Evolutionary conservation across 1,140 invertebrate species (phyloP).

Genomic region (Fragariocoptes setiger): DNA sequence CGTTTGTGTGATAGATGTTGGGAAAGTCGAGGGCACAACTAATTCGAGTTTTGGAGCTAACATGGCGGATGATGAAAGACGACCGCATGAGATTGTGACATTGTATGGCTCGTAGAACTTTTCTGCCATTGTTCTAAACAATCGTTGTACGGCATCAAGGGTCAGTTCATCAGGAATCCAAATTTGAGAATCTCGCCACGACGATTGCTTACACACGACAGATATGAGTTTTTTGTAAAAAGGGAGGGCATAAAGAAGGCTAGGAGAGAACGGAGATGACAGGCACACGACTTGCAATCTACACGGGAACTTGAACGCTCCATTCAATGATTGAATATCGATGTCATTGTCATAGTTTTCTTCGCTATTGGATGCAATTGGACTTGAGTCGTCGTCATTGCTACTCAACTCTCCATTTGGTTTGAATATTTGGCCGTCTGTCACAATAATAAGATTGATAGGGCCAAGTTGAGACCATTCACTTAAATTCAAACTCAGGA

Average conservation of each 20-base stretch:
- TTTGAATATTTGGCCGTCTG: slow-evolving; percentile 28
- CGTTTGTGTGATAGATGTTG: background rate
- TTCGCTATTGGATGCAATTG: slow-evolving; percentile 4
- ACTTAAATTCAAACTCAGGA: slow-evolving; percentile 35
- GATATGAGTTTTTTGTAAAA: slow-evolving; percentile 22
- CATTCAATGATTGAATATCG: slow-evolving; percentile 9
- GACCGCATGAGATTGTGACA: slow-evolving; percentile 38
- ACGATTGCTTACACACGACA: slow-evolving; percentile 14
- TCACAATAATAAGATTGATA: slow-evolving; percentile 31
- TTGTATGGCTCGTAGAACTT: slow-evolving; percentile 41
- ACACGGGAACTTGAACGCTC: slow-evolving; percentile 40
- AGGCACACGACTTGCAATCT: slow-evolving; percentile 42
- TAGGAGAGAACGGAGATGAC: slow-evolving; percentile 16
- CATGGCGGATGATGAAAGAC: slow-evolving; percentile 33
- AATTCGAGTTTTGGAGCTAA: slow-evolving; percentile 29
- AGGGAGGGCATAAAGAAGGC: slow-evolving; percentile 15
- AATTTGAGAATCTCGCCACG: slow-evolving; percentile 23
- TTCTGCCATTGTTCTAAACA: slow-evolving; percentile 38
- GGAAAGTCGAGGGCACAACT: slow-evolving; percentile 22
- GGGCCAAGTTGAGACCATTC: slow-evolving; percentile 53
- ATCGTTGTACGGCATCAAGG: slow-evolving; percentile 25
- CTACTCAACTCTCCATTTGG: slow-evolving; percentile 16
- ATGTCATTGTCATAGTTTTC: slow-evolving; percentile 7
- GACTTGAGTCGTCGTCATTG: slow-evolving; percentile 15
- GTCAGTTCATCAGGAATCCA: slow-evolving; percentile 24